These are phyloP conservation scores for Antigone vipio DNA, from an alignment of 2,113 vertebrate genomes.

Conservation along the genomic window DNA sequence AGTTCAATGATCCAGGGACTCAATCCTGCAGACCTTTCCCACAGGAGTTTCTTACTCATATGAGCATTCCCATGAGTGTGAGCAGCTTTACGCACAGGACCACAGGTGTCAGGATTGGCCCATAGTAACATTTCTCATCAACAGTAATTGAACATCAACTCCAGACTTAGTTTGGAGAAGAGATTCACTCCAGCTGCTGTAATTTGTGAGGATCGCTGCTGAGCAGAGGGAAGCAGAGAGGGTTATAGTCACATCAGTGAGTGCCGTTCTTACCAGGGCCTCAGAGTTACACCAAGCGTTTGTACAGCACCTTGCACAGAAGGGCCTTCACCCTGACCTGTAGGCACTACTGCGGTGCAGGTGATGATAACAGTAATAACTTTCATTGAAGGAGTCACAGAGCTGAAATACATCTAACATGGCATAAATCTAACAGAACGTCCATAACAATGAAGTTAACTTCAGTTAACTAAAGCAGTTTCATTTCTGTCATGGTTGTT, in stretches of 20 bases:
- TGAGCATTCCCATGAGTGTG: slow-evolving; percentile 35
- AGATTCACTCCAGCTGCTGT: neutral
- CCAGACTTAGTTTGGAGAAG: neutral
- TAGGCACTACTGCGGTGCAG: neutral
- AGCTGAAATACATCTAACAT: neutral
- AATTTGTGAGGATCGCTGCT: neutral
- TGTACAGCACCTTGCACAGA: neutral
- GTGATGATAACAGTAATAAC: neutral
- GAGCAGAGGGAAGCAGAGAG: neutral
- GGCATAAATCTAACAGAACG: neutral
- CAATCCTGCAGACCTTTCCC: neutral
- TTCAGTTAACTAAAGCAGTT: neutral
- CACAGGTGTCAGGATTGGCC: neutral
- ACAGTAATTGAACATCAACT: neutral
- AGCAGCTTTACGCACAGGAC: slow-evolving; percentile 17
- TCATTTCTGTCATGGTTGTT: slow-evolving; percentile 26
- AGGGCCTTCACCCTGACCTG: neutral
- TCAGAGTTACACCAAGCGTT: neutral
- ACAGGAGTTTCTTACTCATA: neutral
- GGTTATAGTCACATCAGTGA: neutral
- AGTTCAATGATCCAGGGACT: neutral
- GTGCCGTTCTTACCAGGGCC: neutral
- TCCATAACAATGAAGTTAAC: neutral
- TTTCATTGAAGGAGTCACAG: neutral
- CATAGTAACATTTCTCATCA: neutral